Conservation (phyloP, 1,140 invertebrate genomes). For the Babylonia areolata region DNA sequence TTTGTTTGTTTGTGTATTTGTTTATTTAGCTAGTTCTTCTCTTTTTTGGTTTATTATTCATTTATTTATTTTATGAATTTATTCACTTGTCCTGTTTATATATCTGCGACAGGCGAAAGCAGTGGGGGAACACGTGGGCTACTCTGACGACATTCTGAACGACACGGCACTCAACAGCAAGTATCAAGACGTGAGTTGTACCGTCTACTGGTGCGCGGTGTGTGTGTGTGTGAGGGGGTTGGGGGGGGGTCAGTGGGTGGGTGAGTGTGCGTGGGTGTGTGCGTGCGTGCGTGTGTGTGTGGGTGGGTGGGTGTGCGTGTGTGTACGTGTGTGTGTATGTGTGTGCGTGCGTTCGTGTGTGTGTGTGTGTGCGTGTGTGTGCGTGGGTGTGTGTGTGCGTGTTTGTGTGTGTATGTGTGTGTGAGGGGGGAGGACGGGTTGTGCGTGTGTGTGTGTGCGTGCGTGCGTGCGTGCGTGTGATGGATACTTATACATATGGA, state of each 20-base stretch:
- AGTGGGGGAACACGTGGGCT: conserved; percentile 91
- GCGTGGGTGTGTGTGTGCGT: not conserved
- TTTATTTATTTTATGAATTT: too few species aligned
- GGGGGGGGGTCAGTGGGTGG: not conserved
- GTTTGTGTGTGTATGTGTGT: not conserved
- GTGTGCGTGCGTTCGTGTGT: not conserved
- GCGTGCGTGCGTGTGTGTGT: not conserved
- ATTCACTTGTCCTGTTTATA: not conserved
- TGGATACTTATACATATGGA: too few species aligned
- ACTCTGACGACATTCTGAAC: conserved; percentile 91
- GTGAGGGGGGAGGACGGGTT: not conserved
- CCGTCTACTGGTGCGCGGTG: not conserved
- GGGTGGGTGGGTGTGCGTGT: not conserved
- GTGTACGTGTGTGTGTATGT: not conserved
- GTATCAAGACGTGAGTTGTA: conserved; percentile 83
- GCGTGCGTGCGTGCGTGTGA: too few species aligned
- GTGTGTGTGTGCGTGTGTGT: not conserved
- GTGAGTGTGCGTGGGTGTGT: not conserved
- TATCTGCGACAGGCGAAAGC: conserved; percentile 73
- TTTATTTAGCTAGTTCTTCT: too few species aligned
- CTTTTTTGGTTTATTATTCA: too few species aligned
- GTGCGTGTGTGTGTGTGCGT: too few species aligned
- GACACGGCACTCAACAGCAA: conserved; percentile 82
- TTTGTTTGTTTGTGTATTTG: too few species aligned
- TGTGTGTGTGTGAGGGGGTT: not conserved